These are phyloP conservation scores for Pristionchus entomophagus DNA, from an alignment of 2,888 invertebrate genomes.

Conservation along the genomic window DNA sequence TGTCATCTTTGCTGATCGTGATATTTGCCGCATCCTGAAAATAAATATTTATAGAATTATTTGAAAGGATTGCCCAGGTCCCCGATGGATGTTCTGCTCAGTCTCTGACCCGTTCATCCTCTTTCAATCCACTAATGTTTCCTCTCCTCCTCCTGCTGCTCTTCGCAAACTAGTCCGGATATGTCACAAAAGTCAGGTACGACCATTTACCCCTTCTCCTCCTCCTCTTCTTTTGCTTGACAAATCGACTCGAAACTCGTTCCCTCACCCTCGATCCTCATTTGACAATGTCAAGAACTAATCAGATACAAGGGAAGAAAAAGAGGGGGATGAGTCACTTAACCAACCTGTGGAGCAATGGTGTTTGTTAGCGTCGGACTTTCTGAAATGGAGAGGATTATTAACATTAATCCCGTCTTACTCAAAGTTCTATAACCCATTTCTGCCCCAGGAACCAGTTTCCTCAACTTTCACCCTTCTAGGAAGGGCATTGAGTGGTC, in stretches of 20 bases:
- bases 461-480: not conserved
- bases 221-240: slow-evolving; percentile 12
- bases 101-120: slow-evolving; percentile 34
- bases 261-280: no score
- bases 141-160: not conserved
- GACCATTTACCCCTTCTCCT: slow-evolving; percentile 25
- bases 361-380: not conserved
- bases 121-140: slow-evolving; percentile 29
- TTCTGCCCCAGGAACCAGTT: not conserved
- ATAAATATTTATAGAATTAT: not conserved
- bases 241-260: slow-evolving; percentile 14
- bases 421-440: no score
- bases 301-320: not conserved
- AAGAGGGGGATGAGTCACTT: not conserved
- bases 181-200: slow-evolving; percentile 37
- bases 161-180: slow-evolving; percentile 8
- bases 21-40: slow-evolving; percentile 2
- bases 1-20: slow-evolving; percentile 41
- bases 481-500: not conserved
- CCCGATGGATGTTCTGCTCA: not conserved
- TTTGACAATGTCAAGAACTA: slow-evolving; percentile 1
- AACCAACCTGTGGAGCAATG: not conserved
- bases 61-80: not conserved
- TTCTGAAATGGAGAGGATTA: not conserved
- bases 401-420: no score